Evolutionary conservation across 2,888 invertebrate genomes (phyloP).

Genomic region (Cactoblastis cactorum): DNA sequence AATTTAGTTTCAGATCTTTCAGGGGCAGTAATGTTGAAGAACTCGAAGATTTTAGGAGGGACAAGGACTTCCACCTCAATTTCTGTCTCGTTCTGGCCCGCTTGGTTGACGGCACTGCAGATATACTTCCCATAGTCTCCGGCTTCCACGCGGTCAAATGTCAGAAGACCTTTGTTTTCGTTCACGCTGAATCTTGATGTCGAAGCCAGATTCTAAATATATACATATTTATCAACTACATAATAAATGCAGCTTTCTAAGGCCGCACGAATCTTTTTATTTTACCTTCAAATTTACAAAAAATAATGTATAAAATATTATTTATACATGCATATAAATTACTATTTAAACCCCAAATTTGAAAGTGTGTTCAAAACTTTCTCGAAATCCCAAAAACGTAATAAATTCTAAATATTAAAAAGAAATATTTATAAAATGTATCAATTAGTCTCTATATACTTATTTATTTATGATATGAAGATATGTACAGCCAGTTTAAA

Average conservation of each 20-base stretch:
- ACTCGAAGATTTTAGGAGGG: slow-evolving; percentile 88
- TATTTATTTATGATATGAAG: too few species aligned
- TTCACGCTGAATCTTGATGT: slow-evolving; percentile 83
- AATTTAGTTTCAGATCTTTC: slow-evolving; percentile 82
- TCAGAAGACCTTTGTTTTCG: slow-evolving; percentile 84
- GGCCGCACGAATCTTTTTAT: too few species aligned
- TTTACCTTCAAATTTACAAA: too few species aligned
- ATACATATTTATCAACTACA: not conserved
- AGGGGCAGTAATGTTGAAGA: slow-evolving; percentile 84
- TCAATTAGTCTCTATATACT: too few species aligned
- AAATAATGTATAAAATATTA: too few species aligned
- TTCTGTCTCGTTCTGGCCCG: slow-evolving; percentile 84
- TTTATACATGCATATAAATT: too few species aligned
- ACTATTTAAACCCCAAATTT: too few species aligned
- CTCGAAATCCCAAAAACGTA: too few species aligned
- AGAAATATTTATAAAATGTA: too few species aligned
- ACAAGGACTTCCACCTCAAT: slow-evolving; percentile 86
- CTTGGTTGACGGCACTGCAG: slow-evolving; percentile 89
- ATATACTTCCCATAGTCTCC: slow-evolving; percentile 90
- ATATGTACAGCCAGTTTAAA: not conserved
- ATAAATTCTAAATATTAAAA: too few species aligned
- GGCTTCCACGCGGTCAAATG: slow-evolving; percentile 85
- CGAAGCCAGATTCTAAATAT: slow-evolving; percentile 81
- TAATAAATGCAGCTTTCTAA: not conserved
- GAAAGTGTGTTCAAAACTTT: too few species aligned